These are phyloP conservation scores for Scaeva pyrastri DNA, from an alignment of 2,888 invertebrate genomes.

Conservation along the genomic window DNA sequence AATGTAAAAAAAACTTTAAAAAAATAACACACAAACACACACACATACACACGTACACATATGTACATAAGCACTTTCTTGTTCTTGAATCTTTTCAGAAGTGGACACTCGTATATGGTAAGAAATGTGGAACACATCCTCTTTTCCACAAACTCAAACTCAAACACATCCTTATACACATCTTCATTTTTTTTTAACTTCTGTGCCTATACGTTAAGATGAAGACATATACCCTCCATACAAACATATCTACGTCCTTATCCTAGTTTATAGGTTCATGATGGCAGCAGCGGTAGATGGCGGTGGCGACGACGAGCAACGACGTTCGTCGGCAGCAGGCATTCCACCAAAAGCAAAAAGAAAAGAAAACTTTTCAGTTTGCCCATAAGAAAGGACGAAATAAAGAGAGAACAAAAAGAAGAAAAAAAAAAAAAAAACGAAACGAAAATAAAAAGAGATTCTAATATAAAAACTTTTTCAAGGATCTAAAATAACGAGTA, in stretches of 20 bases:
- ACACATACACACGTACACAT: not conserved
- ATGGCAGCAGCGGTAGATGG: not conserved
- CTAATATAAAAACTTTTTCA: conserved; percentile 77
- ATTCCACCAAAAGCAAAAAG: conserved; percentile 35
- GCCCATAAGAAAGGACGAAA: conserved; percentile 26
- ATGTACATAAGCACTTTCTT: conserved; percentile 9
- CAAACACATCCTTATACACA: conserved; percentile 47
- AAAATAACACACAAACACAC: conserved; percentile 19
- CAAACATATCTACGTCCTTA: conserved; percentile 53
- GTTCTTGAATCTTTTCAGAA: conserved; percentile 59
- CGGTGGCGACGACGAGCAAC: not conserved
- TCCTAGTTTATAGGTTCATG: conserved; percentile 60
- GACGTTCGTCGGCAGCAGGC: conserved; percentile 4
- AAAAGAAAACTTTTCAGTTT: conserved; percentile 68
- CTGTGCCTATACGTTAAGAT: conserved; percentile 59
- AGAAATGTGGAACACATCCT: conserved; percentile 73
- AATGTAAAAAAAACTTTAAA: not conserved
- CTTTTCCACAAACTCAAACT: conserved; percentile 17
- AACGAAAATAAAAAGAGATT: conserved; percentile 54
- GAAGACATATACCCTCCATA: conserved; percentile 47
- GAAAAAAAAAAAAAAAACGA: conserved; percentile 13
- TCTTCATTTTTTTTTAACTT: conserved; percentile 39
- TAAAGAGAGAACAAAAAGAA: not conserved
- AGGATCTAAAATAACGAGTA: conserved; percentile 77
- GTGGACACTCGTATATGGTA: conserved; percentile 65